Evolutionary conservation across 2,888 invertebrate genomes (phyloP), one percentile per base, ranked within the genome.

Genomic region (Stenolophus ochropezus): DNA sequence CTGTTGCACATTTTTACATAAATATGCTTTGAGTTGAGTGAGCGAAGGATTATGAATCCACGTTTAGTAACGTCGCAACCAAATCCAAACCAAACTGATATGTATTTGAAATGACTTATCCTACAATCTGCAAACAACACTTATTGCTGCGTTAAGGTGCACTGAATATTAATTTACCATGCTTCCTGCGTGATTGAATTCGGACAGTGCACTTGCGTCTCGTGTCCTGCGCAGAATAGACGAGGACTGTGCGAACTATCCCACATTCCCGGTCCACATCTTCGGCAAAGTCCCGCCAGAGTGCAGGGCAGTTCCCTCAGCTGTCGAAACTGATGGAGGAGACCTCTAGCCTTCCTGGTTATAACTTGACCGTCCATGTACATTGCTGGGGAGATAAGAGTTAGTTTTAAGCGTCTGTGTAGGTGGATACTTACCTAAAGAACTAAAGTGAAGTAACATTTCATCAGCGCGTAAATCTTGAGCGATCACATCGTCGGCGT

Each of bases 281-380:
- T 93, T 86, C 95, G 94, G 88, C 97, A 97, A 85, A 98, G 91
- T 11, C 96, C 96, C 4, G 94, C 95, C 71, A 98, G 89, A 0
- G 96, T 96, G 89, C 98, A 98, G 0, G 98, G 98, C 82, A 98
- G 94, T 85, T 94, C 93, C 21, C 95, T 93, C 85, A 96, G 90
- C 86, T 95, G 95, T n/a, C 97, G 93, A 89, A 97, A 98, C 88
- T 97, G 96, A 89, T 98, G 94, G 0, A 98, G 91, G 2, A 98
- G 91, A 11, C 98, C 98, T 80, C 98, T 93, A 0, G 98, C 98
- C 91, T 98, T 98, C 83, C 96, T 93, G 33, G 98, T 90, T 81
- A 98, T 97, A 16, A 97, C 90, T 56, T 95, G 94, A 0, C 97
- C 98, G 88, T 98, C 97, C 98, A 98, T 98, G 88, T 98, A 98